These are phyloP conservation scores for Meloidogyne floridensis DNA, from an alignment of 1,140 invertebrate genomes.

Conservation along the genomic window DNA sequence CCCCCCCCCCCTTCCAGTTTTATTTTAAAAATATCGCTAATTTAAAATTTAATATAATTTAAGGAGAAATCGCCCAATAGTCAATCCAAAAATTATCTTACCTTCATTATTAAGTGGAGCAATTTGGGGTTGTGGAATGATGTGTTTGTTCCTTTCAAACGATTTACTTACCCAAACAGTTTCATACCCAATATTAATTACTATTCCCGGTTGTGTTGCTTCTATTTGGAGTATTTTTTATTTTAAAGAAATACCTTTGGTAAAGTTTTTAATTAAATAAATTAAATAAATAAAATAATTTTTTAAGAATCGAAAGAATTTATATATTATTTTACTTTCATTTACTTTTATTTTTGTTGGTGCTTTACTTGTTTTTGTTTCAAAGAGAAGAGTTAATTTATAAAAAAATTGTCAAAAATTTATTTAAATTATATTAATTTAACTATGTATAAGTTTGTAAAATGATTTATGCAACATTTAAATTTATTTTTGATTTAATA, in stretches of 20 bases:
- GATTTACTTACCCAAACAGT: constrained; percentile 44
- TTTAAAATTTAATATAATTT: background rate
- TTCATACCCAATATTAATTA: constrained; percentile 43
- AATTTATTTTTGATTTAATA: too few relatives aligned
- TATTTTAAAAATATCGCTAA: too few relatives aligned
- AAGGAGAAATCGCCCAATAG: constrained; percentile 36
- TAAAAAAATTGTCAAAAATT: too few relatives aligned
- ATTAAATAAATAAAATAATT: background rate
- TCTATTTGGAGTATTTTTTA: constrained; percentile 47
- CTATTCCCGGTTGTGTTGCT: constrained; percentile 39
- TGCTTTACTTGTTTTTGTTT: constrained; percentile 32
- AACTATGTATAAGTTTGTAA: too few relatives aligned
- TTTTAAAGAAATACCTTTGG: constrained; percentile 47
- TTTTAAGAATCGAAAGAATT: constrained; percentile 28
- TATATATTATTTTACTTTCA: constrained; percentile 22
- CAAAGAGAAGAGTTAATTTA: background rate
- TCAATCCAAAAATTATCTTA: constrained; percentile 37
- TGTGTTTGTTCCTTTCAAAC: constrained; percentile 33
- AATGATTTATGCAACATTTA: too few relatives aligned
- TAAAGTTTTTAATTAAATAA: constrained; percentile 13
- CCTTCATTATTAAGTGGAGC: constrained; percentile 38
- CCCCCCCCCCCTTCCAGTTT: too few relatives aligned
- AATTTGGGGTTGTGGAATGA: constrained; percentile 48
- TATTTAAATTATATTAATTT: too few relatives aligned
- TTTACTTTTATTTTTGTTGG: constrained; percentile 26